Base-by-base conservation (phyloP, 53 echinoderm and acorn worm genomes). In the Crossaster papposus region DNA sequence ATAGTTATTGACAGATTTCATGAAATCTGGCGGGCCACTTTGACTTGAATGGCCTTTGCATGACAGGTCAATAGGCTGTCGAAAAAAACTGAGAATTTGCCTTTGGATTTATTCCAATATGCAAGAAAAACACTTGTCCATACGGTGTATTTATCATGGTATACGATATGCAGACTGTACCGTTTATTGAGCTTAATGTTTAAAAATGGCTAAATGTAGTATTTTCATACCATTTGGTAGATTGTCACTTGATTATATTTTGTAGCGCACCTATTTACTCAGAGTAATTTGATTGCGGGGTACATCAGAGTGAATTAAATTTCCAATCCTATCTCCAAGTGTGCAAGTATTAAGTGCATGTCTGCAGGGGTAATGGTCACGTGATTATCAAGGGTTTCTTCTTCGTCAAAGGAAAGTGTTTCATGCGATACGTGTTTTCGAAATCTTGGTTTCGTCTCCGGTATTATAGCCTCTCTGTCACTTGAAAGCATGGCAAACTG, bases 221-320 rank as follows among this genome's bases (percentile, higher is more conserved):
- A 23, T 26, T 26, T 68, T 68, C 68, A 3, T 68, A 28, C 28
- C 28, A 4, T 68, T n/a, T 26, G n/a, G 24, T 68, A 11, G 68
- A 26, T 12, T 68, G 26, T 4, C 28, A 26, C 28, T 68, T 68
- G 17, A n/a, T 68, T 68, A 68, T 12, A 68, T 68, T 58, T 18
- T 68, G 2, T 68, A 68, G 68, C 28, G 28, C 68, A 26, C 68
- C 68, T 11, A 68, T 68, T 68, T 68, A 68, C 68, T 24, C 22
- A 3, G 28, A 68, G 68, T 68, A 68, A 68, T 68, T n/a, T 68
- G 68, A 68, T 68, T 68, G 28, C 68, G 9, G 10, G 3, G 68
- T 68, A 68, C 68, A 68, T 58, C 58, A 58, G 22, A 58, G 58
- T 58, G 58, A 58, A 58, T 68, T 68, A 68, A 68, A 68, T 68